Percentiles rank a stretch among this genome's conserved stretches.
phyloP scores from a whole-genome alignment of 2,888 invertebrate genomes.

The Synanthedon tipuliformis region DNA sequence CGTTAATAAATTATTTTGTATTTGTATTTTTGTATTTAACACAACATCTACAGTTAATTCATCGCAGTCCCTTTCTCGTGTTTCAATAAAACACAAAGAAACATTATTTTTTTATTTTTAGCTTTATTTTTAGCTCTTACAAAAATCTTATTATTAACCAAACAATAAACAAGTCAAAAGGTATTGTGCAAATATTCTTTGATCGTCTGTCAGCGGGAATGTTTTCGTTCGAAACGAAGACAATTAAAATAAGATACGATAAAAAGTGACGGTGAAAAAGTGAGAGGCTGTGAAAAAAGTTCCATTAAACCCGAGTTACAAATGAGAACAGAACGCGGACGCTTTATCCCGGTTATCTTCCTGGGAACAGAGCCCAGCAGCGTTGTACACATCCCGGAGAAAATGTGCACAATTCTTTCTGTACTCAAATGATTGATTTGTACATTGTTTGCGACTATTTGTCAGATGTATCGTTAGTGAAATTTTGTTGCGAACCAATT shows the following conservation, averaged over 20 bases:
- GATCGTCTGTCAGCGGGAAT: background rate
- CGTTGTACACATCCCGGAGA: conserved; percentile 4
- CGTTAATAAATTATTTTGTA: too few relatives aligned
- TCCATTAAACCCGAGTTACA: conserved; percentile 54
- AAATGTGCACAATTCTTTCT: background rate
- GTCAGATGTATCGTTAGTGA: background rate
- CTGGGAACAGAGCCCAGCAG: conserved; percentile 27
- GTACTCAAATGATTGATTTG: background rate
- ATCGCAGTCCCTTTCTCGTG: too few relatives aligned
- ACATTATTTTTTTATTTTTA: too few relatives aligned
- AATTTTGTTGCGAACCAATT: background rate
- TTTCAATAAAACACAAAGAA: too few relatives aligned
- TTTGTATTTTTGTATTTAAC: too few relatives aligned
- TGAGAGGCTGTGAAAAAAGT: conserved; percentile 49
- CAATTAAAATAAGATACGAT: conserved; percentile 49
- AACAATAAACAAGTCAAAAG: too few relatives aligned
- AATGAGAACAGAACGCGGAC: conserved; percentile 39
- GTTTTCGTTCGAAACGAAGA: conserved; percentile 19
- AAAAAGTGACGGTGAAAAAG: conserved; percentile 53
- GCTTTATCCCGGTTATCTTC: conserved; percentile 41
- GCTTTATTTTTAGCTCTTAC: too few relatives aligned
- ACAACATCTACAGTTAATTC: too few relatives aligned
- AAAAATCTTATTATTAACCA: too few relatives aligned
- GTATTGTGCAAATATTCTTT: background rate
- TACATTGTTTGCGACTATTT: background rate